These are phyloP conservation scores for Enteromius paludinosus DNA, from an alignment of 2,797 vertebrate genomes.

Conservation along the genomic window DNA sequence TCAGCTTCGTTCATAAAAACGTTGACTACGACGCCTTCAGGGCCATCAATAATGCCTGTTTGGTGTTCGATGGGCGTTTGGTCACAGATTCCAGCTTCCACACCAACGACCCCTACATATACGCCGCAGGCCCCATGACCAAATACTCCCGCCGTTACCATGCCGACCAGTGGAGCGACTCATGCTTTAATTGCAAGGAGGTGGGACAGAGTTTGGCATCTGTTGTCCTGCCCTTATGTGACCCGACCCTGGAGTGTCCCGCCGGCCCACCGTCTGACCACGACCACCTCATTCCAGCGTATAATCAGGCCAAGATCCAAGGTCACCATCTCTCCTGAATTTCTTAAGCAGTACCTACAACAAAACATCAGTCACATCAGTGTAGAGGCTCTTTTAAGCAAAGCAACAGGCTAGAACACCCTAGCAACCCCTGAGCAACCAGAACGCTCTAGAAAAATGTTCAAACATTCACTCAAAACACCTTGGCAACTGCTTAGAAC, in stretches of 20 bases:
- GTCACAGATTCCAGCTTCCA: constrained; percentile 83
- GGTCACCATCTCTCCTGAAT: constrained; percentile 70
- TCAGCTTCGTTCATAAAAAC: constrained; percentile 82
- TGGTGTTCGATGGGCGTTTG: constrained; percentile 87
- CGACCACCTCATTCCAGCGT: constrained; percentile 81
- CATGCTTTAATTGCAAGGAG: constrained; percentile 86
- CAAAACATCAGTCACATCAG: background rate
- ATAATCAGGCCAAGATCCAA: constrained; percentile 83
- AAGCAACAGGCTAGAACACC: background rate
- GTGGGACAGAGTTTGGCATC: constrained; percentile 87
- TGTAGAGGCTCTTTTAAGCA: background rate
- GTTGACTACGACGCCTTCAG: constrained; percentile 85
- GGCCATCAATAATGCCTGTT: constrained; percentile 82
- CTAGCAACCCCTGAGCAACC: background rate
- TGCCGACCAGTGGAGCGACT: constrained; percentile 82
- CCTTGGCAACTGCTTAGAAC: too few species aligned
- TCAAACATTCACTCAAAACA: background rate
- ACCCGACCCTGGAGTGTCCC: constrained; percentile 75
- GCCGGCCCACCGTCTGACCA: constrained; percentile 55
- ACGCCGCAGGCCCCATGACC: constrained; percentile 88
- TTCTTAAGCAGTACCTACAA: background rate
- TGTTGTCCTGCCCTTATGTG: constrained; percentile 81
- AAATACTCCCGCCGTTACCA: constrained; percentile 86
- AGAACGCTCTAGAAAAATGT: background rate
- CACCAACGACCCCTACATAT: constrained; percentile 84